A percentile compares a stretch with the other conserved stretches of the same genome.
Evolutionary conservation across 1,140 invertebrate species (phyloP).

Genomic region (Frieseomelitta varia): DNA sequence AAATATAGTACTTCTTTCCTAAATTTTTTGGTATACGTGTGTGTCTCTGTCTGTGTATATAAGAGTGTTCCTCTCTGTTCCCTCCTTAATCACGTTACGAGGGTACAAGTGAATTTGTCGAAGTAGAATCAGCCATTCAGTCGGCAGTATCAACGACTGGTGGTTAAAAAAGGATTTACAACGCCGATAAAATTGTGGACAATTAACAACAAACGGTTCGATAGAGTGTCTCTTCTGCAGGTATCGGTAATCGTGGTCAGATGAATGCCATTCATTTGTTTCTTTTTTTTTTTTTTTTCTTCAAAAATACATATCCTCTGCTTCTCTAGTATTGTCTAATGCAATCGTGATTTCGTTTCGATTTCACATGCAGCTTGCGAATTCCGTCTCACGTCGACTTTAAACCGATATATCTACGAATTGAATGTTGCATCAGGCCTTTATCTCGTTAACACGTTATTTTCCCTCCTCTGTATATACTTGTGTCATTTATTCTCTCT

Average conservation of each 20-base stretch:
- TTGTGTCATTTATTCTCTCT: not conserved
- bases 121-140: conserved; percentile 43
- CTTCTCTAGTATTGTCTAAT: conserved; percentile 25
- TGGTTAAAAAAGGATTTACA: conserved; percentile 46
- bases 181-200: conserved; percentile 64
- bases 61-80: not conserved
- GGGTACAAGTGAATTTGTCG: conserved; percentile 42
- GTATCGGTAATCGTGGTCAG: conserved; percentile 66
- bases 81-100: not conserved
- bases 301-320: conserved; percentile 60
- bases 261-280: conserved; percentile 26
- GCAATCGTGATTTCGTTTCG: conserved; percentile 12
- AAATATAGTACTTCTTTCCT: conserved; percentile 54
- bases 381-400: conserved; percentile 19
- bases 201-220: conserved; percentile 60
- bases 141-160: conserved; percentile 48
- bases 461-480: not conserved
- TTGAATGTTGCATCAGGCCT: not conserved
- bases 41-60: not conserved
- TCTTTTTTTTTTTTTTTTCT: conserved; percentile 23
- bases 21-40: not conserved
- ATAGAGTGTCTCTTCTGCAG: conserved; percentile 63
- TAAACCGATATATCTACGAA: not conserved
- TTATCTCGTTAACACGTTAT: not conserved
- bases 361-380: conserved; percentile 14